Conservation (phyloP, 2,888 invertebrate genomes). For the Melangyna quadrimaculata region DNA sequence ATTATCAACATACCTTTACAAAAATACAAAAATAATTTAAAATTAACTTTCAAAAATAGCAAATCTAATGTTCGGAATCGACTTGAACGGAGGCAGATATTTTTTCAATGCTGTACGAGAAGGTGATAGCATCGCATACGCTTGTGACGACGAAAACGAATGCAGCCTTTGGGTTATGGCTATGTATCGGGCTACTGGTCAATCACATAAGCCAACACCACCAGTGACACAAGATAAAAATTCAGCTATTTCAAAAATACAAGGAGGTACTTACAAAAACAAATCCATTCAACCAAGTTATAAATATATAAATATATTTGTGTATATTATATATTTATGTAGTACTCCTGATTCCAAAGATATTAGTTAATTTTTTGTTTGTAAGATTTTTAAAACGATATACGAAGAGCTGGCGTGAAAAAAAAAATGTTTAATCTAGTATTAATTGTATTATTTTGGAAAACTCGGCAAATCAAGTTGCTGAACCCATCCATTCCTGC, state of each 20-base stretch:
- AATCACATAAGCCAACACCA: slow-evolving; percentile 99
- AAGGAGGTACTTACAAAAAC: slow-evolving; percentile 84
- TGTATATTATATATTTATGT: not conserved
- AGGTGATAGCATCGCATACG: slow-evolving; percentile 97
- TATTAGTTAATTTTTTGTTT: not conserved
- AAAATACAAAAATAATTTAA: not conserved
- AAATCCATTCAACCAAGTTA: slow-evolving; percentile 56
- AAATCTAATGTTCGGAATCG: slow-evolving; percentile 96
- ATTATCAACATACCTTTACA: not conserved
- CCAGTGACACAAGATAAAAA: slow-evolving; percentile 93
- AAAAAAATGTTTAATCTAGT: too few species aligned
- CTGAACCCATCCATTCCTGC: too few species aligned
- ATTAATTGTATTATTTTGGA: too few species aligned
- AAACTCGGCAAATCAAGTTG: too few species aligned
- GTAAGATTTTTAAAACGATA: not conserved
- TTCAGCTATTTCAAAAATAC: slow-evolving; percentile 92
- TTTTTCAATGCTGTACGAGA: slow-evolving; percentile 99
- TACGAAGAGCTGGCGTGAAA: too few species aligned
- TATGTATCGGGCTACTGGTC: slow-evolving; percentile 99
- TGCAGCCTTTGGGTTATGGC: slow-evolving; percentile 99
- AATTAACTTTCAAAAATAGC: slow-evolving; percentile 82
- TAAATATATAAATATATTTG: slow-evolving; percentile 2
- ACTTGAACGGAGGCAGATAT: slow-evolving; percentile 94
- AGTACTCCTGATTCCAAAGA: not conserved
- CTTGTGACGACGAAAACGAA: slow-evolving; percentile 98